Percentiles rank a stretch among this genome's conserved stretches.
phyloP scores from a whole-genome alignment of 2,797 vertebrate genomes.

The Babyrousa celebensis region DNA sequence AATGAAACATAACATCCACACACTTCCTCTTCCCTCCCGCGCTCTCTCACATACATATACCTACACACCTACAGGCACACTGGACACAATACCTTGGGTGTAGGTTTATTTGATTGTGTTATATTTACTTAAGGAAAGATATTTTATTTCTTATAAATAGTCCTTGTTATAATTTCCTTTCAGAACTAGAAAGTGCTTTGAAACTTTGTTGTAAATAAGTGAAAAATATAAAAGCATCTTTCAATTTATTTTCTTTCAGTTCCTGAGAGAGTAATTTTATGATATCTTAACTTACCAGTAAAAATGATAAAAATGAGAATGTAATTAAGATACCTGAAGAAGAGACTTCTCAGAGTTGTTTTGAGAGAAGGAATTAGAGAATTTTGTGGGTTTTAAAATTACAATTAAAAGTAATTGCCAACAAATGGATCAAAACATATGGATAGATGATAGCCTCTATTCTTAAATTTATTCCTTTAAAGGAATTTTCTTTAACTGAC shows the following conservation, averaged over 20 bases:
- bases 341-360: neutral
- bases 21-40: neutral
- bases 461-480: conserved; percentile 32
- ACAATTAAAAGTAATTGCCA: neutral
- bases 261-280: neutral
- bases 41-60: neutral
- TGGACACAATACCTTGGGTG: neutral
- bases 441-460: neutral
- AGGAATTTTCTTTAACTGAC: conserved; percentile 26
- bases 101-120: neutral
- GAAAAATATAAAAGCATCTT: conserved; percentile 32
- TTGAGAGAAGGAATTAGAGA: neutral
- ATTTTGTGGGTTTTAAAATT: neutral
- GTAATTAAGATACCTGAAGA: conserved; percentile 15
- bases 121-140: neutral
- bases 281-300: neutral
- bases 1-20: neutral
- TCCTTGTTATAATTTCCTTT: neutral
- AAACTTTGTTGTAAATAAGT: neutral
- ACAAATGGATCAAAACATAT: conserved; percentile 40
- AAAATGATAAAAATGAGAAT: neutral
- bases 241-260: conserved; percentile 18
- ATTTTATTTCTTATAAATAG: conserved; percentile 24
- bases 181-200: neutral
- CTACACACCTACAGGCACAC: neutral